Evolutionary conservation across 2,113 vertebrate species (phyloP).

Genomic region (Phalacrocorax pelagicus): DNA sequence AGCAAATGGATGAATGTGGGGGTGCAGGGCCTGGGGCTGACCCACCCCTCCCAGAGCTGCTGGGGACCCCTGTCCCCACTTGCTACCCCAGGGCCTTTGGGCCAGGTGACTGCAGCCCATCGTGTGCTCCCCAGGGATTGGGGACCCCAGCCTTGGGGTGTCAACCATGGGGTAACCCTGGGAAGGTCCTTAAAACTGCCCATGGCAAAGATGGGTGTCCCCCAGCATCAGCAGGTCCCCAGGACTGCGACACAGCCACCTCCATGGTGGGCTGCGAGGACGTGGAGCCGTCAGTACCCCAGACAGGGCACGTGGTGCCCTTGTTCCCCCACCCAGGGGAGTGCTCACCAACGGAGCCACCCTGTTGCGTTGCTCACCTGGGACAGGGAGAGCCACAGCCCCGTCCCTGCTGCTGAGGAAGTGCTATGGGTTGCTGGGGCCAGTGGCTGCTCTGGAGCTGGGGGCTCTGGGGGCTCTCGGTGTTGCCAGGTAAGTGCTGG

Average conservation of each 20-base stretch:
- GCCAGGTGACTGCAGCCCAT: not conserved
- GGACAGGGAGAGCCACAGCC: not conserved
- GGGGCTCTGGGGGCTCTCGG: conserved; percentile 20
- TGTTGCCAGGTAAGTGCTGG: conserved; percentile 21
- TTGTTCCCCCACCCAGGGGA: not conserved
- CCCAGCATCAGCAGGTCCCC: not conserved
- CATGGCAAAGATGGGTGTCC: not conserved
- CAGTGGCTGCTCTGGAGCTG: not conserved
- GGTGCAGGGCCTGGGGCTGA: not conserved
- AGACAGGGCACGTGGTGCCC: not conserved
- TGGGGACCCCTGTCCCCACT: not conserved
- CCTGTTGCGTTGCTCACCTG: not conserved
- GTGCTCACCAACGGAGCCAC: not conserved
- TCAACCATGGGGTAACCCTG: not conserved
- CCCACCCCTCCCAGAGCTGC: not conserved
- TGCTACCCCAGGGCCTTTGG: not conserved
- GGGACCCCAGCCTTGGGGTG: not conserved
- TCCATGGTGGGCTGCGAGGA: not conserved
- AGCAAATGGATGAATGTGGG: not conserved
- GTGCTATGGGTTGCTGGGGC: not conserved
- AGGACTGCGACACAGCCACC: not conserved
- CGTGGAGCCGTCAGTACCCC: not conserved
- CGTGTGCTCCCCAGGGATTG: rapidly evolving
- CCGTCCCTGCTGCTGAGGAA: not conserved
- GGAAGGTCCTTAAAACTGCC: not conserved